Conservation (phyloP, 2,113 vertebrate species). For the Hiodon alosoides region DNA sequence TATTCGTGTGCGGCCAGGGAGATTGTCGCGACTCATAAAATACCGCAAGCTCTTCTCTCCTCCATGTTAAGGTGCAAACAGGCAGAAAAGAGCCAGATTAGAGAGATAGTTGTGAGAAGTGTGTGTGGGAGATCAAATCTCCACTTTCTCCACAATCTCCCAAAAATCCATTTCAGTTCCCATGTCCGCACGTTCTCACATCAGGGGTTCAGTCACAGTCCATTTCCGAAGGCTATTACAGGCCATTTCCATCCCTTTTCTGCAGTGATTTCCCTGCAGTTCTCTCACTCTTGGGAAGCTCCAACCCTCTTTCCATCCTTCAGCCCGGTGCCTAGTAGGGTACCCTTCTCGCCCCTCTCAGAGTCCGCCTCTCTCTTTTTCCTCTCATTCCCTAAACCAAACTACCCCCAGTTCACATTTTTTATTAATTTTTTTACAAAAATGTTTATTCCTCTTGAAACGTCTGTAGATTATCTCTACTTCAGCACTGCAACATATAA, state of each 20-base stretch:
- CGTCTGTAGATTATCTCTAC: slow-evolving; percentile 64
- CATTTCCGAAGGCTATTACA: background rate
- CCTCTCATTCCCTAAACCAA: background rate
- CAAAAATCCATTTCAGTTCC: background rate
- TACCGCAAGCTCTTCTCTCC: no score
- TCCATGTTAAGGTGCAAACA: background rate
- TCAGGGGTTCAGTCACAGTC: background rate
- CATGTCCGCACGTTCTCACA: background rate
- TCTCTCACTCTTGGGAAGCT: background rate
- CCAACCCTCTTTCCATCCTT: background rate
- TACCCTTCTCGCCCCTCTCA: background rate
- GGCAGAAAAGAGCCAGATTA: background rate
- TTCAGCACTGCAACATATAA: slow-evolving; percentile 74
- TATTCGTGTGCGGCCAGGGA: no score
- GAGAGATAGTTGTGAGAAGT: background rate
- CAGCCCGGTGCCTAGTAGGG: background rate
- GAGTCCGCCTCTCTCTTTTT: background rate
- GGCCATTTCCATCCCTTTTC: background rate
- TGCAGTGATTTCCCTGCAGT: background rate
- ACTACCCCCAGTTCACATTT: background rate
- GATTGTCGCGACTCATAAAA: no score
- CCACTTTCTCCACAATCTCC: background rate
- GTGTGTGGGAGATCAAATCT: background rate
- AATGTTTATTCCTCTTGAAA: slow-evolving; percentile 42
- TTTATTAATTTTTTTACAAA: slow-evolving; percentile 35